phyloP scores from a whole-genome alignment of 2,888 invertebrate genomes.

The Noctua comes region DNA sequence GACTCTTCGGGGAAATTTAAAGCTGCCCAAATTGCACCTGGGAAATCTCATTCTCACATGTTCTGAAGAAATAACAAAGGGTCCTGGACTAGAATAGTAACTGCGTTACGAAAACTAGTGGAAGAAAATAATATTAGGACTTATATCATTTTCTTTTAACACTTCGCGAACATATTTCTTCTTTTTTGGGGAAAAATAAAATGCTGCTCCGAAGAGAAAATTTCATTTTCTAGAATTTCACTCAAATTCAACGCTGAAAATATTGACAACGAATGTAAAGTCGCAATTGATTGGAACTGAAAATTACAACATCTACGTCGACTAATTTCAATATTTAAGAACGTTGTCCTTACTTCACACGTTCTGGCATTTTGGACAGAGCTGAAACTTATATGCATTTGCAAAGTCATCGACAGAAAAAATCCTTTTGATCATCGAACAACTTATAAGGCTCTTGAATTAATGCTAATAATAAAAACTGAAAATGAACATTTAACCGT shows the following conservation, averaged over 20 bases:
- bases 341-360: neutral
- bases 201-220: too few species aligned
- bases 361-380: neutral
- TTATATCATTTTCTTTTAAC: constrained; percentile 2
- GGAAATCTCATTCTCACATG: constrained; percentile 70
- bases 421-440: neutral
- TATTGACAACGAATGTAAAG: neutral
- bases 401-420: neutral
- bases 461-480: neutral
- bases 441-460: constrained; percentile 10
- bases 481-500: constrained; percentile 14
- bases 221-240: neutral
- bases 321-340: neutral
- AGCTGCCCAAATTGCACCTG: constrained; percentile 76
- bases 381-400: neutral
- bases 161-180: neutral
- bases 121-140: neutral
- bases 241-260: neutral
- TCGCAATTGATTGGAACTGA: constrained; percentile 3
- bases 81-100: constrained; percentile 29
- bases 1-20: constrained; percentile 78
- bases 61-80: constrained; percentile 39
- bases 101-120: constrained; percentile 26
- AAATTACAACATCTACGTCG: neutral
- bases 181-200: neutral